These are phyloP conservation scores for Acanthurus leucopareius DNA, from an alignment of 2,797 vertebrate genomes.

Conservation along the genomic window DNA sequence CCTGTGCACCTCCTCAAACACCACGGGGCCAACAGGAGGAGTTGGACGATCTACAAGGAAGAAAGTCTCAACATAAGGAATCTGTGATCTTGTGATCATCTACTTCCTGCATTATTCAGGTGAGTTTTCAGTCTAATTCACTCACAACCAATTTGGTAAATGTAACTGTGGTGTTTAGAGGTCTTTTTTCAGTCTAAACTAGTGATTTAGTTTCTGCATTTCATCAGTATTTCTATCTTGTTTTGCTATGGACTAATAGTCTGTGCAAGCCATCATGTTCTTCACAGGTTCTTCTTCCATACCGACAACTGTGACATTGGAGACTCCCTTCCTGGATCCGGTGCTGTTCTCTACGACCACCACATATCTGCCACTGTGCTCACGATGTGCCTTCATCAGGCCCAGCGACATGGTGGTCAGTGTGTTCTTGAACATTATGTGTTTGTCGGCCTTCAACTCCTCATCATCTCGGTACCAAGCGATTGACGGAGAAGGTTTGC, in stretches of 20 bases:
- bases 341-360: slow-evolving; percentile 96
- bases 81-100: background rate
- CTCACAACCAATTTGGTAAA: background rate
- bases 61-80: background rate
- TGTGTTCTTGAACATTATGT: slow-evolving; percentile 92
- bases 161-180: too few relatives aligned
- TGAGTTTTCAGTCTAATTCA: background rate
- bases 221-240: background rate
- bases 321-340: slow-evolving; percentile 94
- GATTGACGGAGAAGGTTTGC: slow-evolving; percentile 95
- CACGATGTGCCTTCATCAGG: slow-evolving; percentile 91
- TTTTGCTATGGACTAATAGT: background rate
- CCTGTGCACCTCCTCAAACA: slow-evolving; percentile 96
- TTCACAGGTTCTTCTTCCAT: slow-evolving; percentile 58
- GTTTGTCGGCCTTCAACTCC: slow-evolving; percentile 91
- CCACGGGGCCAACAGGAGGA: slow-evolving; percentile 95
- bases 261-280: background rate
- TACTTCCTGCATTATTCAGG: background rate
- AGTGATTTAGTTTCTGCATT: background rate
- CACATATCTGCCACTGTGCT: slow-evolving; percentile 95
- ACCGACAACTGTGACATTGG: slow-evolving; percentile 95
- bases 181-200: too few relatives aligned
- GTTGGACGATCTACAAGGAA: slow-evolving; percentile 91
- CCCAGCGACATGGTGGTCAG: slow-evolving; percentile 91
- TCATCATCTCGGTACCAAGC: slow-evolving; percentile 92